phyloP scores from a whole-genome alignment of 2,113 vertebrate species.

The Gopherus flavomarginatus region DNA sequence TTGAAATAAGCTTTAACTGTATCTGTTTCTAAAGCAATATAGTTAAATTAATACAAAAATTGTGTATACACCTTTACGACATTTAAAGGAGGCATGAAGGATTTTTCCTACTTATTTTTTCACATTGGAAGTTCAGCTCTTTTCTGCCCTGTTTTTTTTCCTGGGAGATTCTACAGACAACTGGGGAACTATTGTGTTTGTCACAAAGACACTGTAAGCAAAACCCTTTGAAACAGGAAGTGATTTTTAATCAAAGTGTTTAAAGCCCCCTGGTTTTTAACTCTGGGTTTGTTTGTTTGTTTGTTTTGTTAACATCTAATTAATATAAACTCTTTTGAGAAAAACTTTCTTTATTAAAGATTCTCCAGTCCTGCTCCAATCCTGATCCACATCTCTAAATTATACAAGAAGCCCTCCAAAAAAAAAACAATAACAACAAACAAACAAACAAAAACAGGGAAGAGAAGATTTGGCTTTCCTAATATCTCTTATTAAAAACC shows the following conservation, averaged over 20 bases:
- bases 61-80: neutral
- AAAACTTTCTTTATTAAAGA: neutral
- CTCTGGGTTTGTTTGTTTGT: neutral
- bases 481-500: neutral
- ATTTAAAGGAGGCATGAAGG: neutral
- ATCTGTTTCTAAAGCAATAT: neutral
- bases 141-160: no score
- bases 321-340: neutral
- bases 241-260: neutral
- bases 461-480: neutral
- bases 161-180: no score
- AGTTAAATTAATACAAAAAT: neutral
- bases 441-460: neutral
- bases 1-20: neutral
- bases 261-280: neutral
- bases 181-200: no score
- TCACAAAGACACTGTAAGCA: no score
- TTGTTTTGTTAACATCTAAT: neutral
- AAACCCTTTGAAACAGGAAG: no score
- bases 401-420: neutral
- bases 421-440: no score
- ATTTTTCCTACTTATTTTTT: neutral
- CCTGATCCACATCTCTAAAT: neutral
- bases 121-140: neutral
- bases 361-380: neutral